phyloP scores from a whole-genome alignment of 2,113 vertebrate genomes.

The Salvator merianae region DNA sequence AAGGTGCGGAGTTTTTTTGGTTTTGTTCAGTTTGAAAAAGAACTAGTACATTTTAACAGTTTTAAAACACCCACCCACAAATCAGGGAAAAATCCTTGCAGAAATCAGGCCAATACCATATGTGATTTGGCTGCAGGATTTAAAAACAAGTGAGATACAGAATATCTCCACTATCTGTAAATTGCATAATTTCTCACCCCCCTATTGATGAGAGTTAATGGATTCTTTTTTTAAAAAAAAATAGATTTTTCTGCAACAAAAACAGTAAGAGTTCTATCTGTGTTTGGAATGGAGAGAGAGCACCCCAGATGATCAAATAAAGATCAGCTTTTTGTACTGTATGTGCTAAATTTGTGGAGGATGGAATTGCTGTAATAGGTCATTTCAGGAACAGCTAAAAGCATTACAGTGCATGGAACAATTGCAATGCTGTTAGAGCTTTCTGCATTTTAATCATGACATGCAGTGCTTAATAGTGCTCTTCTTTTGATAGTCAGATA shows the following conservation, averaged over 20 bases:
- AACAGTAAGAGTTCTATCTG: neutral
- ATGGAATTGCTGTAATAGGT: slow-evolving; percentile 44
- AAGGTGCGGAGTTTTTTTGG: too few relatives aligned
- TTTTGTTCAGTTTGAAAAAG: too few relatives aligned
- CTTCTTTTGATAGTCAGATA: slow-evolving; percentile 30
- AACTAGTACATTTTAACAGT: too few relatives aligned
- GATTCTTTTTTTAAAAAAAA: too few relatives aligned
- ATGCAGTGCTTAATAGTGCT: slow-evolving; percentile 59
- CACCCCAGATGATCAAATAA: neutral
- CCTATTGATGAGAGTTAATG: too few relatives aligned
- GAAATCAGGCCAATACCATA: too few relatives aligned
- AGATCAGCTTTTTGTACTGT: slow-evolving; percentile 29
- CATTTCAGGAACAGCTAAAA: slow-evolving; percentile 59
- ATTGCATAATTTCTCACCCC: too few relatives aligned
- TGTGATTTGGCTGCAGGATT: too few relatives aligned
- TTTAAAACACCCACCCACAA: too few relatives aligned
- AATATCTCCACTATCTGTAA: too few relatives aligned
- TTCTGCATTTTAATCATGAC: slow-evolving; percentile 55
- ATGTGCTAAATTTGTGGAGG: slow-evolving; percentile 5
- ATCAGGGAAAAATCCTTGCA: too few relatives aligned
- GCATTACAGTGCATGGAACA: slow-evolving; percentile 52
- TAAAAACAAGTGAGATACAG: too few relatives aligned
- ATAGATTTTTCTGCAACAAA: neutral
- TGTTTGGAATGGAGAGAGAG: neutral
- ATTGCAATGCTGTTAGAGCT: slow-evolving; percentile 40